These are phyloP conservation scores for Apteryx owenii DNA, from an alignment of 2,113 vertebrate genomes.

Conservation along the genomic window DNA sequence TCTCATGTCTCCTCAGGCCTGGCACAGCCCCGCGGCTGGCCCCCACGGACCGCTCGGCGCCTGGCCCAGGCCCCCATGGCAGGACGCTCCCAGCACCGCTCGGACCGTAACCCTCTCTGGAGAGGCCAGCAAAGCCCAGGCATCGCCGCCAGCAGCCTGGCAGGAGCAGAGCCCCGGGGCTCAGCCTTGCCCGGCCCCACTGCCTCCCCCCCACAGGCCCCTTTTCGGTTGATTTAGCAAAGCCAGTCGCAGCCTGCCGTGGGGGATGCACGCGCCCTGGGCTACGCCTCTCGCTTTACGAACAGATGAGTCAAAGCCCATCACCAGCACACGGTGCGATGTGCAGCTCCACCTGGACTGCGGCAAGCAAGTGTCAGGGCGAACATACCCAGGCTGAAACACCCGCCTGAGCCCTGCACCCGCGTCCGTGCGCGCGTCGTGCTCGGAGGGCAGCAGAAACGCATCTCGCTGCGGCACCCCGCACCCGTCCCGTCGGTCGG, in stretches of 20 bases:
- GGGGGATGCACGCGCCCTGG: accelerated
- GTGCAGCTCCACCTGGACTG: accelerated
- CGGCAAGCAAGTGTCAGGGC: accelerated
- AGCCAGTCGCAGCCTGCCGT: neutral
- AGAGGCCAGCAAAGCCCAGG: too few relatives aligned
- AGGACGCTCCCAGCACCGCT: too few relatives aligned
- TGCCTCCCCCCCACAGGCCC: too few relatives aligned
- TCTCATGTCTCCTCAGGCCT: neutral
- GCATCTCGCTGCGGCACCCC: too few relatives aligned
- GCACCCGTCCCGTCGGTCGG: too few relatives aligned
- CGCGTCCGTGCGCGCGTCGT: too few relatives aligned
- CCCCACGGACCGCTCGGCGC: neutral
- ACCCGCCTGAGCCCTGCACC: neutral
- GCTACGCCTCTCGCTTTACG: neutral
- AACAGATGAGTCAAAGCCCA: too few relatives aligned
- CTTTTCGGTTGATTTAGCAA: neutral
- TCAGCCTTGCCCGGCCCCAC: too few relatives aligned
- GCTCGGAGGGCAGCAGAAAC: too few relatives aligned
- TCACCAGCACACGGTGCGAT: accelerated
- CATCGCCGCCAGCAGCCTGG: accelerated
- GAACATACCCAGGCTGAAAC: neutral
- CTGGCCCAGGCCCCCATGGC: neutral
- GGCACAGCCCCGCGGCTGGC: neutral
- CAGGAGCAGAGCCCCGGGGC: neutral
- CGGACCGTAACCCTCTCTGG: too few relatives aligned